Evolutionary conservation across 92 coral and sea anemone species (phyloP), one percentile per base, ranked within the genome.

Genomic region (Galaxea fascicularis): DNA sequence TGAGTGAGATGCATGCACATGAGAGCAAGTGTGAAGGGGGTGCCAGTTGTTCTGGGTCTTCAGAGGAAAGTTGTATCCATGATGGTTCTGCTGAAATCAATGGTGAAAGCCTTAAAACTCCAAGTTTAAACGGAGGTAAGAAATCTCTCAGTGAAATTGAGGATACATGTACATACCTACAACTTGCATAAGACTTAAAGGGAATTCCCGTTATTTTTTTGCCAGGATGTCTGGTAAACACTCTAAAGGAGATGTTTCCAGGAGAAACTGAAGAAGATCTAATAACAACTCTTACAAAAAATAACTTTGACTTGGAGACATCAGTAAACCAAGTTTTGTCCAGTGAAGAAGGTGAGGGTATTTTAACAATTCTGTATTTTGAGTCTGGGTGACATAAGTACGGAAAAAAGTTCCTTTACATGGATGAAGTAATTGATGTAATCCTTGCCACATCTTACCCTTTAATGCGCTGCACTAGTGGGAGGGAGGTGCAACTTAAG

Each of bases 1-100:
- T 64, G 69, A 64, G 69, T 64, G 69, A 64, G 35, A 21, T n/a
- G 31, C 69, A 64, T 0, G 35, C 17, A 29, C 30, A 26, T 29
- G 69, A 64, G 27, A 64, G 35, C 69, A 64, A 64, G 31, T 64
- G 35, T 64, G 69, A 64, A 64, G 69, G 69, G 29, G 69, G 69
- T 53, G 13, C 59, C 16, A 53, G 59, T 53, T 53, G 59, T 53
- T 53, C 0, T 53, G 59, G 59, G 59, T 53, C 59, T 53, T 53
- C 20, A 53, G 59, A 53, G 17, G 59, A 53, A 12, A 53, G 59
- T 53, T 53, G 13, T 53, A 53, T 53, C 59, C 59, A 53, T 16
- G 20, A 53, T 53, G 59, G 59, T 53, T 53, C 59, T 11, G 18
- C 59, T 53, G 59, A 53, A 53, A 53, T 53, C 59, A 53, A 53